Percentiles rank a stretch among this genome's conserved stretches.
phyloP scores from a whole-genome alignment of 2,888 invertebrate species.

The Ormyrus thymus region DNA sequence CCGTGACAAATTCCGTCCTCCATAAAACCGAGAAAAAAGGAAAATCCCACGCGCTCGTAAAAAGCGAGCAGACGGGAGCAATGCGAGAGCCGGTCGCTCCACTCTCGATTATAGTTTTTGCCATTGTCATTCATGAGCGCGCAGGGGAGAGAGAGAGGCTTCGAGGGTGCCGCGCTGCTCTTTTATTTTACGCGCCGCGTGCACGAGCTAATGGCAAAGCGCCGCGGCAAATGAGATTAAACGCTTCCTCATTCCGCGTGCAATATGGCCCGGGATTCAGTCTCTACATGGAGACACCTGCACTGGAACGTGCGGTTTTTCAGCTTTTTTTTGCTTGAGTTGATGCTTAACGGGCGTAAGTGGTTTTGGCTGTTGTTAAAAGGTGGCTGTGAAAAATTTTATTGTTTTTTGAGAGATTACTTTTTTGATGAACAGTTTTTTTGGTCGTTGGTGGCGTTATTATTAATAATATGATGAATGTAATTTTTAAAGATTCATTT shows the following conservation, averaged over 20 bases:
- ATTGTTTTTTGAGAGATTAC: no score
- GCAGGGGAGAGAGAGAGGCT: not conserved
- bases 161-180: not conserved
- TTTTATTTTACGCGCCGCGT: constrained; percentile 23
- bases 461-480: no score
- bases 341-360: no score
- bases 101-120: constrained; percentile 34
- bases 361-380: no score
- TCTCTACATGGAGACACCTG: no score
- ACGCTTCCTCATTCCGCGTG: constrained; percentile 33
- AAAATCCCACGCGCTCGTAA: not conserved
- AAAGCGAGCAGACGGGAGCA: constrained; percentile 63
- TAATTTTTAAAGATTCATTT: no score
- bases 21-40: not conserved
- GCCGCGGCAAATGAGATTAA: constrained; percentile 37
- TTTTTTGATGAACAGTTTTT: no score
- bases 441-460: no score
- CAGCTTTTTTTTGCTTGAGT: no score
- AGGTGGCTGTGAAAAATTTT: no score
- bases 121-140: constrained; percentile 47
- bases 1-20: not conserved
- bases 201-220: not conserved
- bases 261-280: no score
- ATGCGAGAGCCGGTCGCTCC: not conserved
- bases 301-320: no score